Percentiles rank a stretch among this genome's conserved stretches.
phyloP scores from a whole-genome alignment of 2,888 invertebrate species.

The Aelia acuminata region DNA sequence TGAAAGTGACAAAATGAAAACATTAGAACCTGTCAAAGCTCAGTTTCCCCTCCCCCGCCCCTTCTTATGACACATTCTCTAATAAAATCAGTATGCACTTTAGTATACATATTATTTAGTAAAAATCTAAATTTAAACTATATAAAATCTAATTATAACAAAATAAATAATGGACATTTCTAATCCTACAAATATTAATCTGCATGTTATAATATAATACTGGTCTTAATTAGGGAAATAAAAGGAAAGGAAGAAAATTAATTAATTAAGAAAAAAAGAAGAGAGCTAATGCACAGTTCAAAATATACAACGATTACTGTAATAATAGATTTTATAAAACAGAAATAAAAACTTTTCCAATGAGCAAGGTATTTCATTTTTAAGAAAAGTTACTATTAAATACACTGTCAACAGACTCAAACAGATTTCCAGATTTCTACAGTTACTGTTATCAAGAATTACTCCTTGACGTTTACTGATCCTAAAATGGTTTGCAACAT shows the following conservation, averaged over 20 bases:
- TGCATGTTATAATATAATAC: too few species aligned
- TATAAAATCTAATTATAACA: too few species aligned
- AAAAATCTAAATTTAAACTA: too few species aligned
- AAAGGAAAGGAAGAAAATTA: not conserved
- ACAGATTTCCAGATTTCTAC: not conserved
- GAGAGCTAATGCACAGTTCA: not conserved
- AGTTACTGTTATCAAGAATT: constrained; percentile 15
- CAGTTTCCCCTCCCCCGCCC: too few species aligned
- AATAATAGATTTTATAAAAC: not conserved
- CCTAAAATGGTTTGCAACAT: constrained; percentile 14
- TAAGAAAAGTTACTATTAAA: not conserved
- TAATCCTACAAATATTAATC: too few species aligned
- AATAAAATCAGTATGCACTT: too few species aligned
- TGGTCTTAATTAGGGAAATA: not conserved
- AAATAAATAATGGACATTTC: too few species aligned
- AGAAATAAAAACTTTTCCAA: not conserved
- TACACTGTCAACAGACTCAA: not conserved
- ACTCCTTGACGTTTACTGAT: constrained; percentile 15
- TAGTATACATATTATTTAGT: too few species aligned
- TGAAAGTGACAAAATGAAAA: too few species aligned
- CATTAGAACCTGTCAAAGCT: too few species aligned
- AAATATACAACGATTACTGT: not conserved
- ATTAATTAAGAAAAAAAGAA: not conserved
- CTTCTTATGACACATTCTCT: too few species aligned
- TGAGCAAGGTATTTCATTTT: not conserved